A percentile compares a stretch with the other conserved stretches of the same genome.
Evolutionary conservation across 2,113 vertebrate species (phyloP).

Genomic region (Paramisgurnus dabryanus): DNA sequence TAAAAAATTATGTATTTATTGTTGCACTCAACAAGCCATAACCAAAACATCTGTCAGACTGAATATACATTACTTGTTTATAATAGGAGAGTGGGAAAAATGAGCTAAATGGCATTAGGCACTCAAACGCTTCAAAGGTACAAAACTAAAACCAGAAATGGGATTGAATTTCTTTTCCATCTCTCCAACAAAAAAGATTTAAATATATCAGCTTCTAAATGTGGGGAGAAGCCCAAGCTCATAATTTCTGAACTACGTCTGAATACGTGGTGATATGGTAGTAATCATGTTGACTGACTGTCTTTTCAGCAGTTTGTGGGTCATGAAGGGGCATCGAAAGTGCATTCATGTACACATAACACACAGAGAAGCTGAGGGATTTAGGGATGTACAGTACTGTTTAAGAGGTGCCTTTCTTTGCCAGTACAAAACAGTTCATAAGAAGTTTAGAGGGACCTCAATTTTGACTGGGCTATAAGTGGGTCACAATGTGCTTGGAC

Average conservation of each 20-base stretch:
- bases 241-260: conserved; percentile 32
- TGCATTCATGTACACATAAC: conserved; percentile 14
- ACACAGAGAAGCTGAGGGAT: conserved; percentile 30
- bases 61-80: conserved; percentile 52
- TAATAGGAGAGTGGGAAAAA: conserved; percentile 39
- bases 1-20: conserved; percentile 42
- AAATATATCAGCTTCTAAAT: conserved; percentile 26
- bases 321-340: conserved; percentile 16
- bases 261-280: conserved; percentile 32
- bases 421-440: conserved; percentile 50
- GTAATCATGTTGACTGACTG: conserved; percentile 32
- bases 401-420: conserved; percentile 28
- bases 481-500: conserved; percentile 43
- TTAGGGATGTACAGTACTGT: conserved; percentile 29
- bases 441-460: conserved; percentile 46
- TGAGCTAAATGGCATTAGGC: conserved; percentile 41
- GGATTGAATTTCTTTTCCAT: conserved; percentile 21
- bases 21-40: conserved; percentile 50
- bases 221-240: conserved; percentile 32
- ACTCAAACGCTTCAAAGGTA: conserved; percentile 41
- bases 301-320: conserved; percentile 5
- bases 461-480: conserved; percentile 40
- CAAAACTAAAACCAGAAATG: conserved; percentile 38
- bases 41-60: conserved; percentile 40
- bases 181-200: background rate